These are phyloP conservation scores for Hydrocynus forskahlii DNA, from an alignment of 2,797 vertebrate genomes.

Conservation along the genomic window DNA sequence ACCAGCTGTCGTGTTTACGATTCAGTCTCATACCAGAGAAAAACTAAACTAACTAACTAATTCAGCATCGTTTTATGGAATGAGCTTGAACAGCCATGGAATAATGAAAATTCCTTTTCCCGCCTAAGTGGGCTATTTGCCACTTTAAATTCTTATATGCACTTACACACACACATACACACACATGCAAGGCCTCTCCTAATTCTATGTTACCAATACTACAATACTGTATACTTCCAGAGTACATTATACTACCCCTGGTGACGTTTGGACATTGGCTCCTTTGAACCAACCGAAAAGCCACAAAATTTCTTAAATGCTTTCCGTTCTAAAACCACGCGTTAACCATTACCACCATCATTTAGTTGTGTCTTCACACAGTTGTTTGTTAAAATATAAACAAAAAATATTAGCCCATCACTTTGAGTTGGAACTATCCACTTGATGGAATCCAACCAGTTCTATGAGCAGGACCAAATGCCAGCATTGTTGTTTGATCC, in stretches of 20 bases:
- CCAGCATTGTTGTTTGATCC: not conserved
- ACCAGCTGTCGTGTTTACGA: conserved; percentile 71
- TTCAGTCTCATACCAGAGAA: conserved; percentile 65
- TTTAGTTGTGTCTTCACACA: not conserved
- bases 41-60: not conserved
- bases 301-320: not conserved
- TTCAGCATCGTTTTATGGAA: conserved; percentile 5
- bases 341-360: not conserved
- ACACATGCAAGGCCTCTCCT: not conserved
- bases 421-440: not conserved
- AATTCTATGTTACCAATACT: not conserved
- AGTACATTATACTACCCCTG: not conserved
- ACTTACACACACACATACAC: conserved; percentile 3
- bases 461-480: not conserved
- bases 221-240: not conserved
- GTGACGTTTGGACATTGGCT: not conserved
- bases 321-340: not conserved
- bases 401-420: not conserved
- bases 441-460: not conserved
- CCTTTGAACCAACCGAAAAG: not conserved
- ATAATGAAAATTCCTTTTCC: not conserved
- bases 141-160: conserved; percentile 49
- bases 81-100: not conserved
- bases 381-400: not conserved
- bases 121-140: conserved; percentile 19